These are phyloP conservation scores for Cyclargus thomasi DNA, from an alignment of 1,140 invertebrate genomes.

Conservation along the genomic window DNA sequence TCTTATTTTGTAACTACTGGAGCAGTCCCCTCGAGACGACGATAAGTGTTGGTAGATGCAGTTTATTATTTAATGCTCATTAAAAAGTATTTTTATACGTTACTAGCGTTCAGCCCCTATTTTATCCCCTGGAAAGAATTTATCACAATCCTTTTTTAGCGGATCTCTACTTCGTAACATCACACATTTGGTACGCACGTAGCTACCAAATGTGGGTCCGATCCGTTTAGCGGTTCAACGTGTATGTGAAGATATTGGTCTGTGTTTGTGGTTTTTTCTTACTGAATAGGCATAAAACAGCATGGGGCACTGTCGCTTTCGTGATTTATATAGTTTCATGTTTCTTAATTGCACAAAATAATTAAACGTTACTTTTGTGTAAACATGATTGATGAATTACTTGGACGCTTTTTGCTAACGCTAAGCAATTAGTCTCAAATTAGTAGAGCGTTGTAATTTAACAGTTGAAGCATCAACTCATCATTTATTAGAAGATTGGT, in stretches of 20 bases:
- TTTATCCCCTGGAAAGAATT: no score
- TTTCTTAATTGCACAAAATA: not conserved
- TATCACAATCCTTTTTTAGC: no score
- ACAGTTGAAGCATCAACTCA: not conserved
- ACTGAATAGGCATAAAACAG: no score
- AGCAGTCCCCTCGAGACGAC: not conserved
- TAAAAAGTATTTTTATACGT: not conserved
- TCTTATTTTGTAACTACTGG: slow-evolving; percentile 2
- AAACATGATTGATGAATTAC: not conserved
- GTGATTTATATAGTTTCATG: no score
- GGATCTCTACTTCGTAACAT: no score
- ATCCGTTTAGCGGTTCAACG: no score
- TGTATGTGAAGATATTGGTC: no score
- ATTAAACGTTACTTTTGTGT: not conserved
- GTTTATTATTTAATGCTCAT: not conserved
- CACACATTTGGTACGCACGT: no score
- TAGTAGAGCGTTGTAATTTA: slow-evolving; percentile 1
- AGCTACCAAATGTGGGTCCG: no score
- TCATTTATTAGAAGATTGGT: not conserved
- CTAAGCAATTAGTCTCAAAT: not conserved
- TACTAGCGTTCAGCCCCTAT: no score
- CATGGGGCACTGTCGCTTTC: no score
- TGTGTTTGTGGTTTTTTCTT: no score
- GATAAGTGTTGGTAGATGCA: not conserved
- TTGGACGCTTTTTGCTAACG: not conserved